Conservation (phyloP, 1,140 invertebrate genomes). For the Drosophila prosaltans region DNA sequence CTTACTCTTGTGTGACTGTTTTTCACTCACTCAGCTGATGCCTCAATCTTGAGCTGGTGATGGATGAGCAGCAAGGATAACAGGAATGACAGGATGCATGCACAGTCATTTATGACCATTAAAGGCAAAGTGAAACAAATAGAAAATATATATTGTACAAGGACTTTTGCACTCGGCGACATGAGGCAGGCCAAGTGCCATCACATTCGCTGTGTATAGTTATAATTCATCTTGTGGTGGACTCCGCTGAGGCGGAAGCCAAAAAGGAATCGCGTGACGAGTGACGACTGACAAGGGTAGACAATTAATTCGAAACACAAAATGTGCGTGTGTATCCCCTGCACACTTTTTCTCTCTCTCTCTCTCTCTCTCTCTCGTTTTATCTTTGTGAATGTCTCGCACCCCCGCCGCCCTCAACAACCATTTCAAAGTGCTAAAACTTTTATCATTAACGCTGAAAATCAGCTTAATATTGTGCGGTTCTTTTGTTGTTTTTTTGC, state of each 20-base stretch:
- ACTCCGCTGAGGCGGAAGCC: neutral
- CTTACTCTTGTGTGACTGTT: neutral
- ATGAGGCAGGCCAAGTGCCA: constrained; percentile 33
- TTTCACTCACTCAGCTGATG: constrained; percentile 35
- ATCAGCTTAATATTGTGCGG: constrained; percentile 68
- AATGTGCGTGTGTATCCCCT: constrained; percentile 1
- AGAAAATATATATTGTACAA: constrained; percentile 23
- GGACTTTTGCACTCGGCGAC: constrained; percentile 35
- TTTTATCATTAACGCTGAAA: constrained; percentile 75
- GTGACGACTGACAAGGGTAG: constrained; percentile 74
- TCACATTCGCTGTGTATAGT: neutral
- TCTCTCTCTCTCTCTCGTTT: neutral
- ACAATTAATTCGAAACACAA: constrained; percentile 76
- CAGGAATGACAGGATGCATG: constrained; percentile 14
- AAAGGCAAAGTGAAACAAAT: constrained; percentile 43
- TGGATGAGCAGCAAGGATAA: constrained; percentile 38
- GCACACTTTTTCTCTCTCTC: neutral
- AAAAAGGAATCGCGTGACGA: constrained; percentile 36
- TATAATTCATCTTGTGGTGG: constrained; percentile 27
- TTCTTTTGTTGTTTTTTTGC: constrained; percentile 13
- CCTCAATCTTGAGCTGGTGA: constrained; percentile 48
- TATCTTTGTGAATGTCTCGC: neutral
- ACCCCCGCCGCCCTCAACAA: neutral
- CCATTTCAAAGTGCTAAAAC: constrained; percentile 47
- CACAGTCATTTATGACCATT: constrained; percentile 53